Base-by-base conservation (phyloP, 2,888 invertebrate species). In the Meganola albula region DNA sequence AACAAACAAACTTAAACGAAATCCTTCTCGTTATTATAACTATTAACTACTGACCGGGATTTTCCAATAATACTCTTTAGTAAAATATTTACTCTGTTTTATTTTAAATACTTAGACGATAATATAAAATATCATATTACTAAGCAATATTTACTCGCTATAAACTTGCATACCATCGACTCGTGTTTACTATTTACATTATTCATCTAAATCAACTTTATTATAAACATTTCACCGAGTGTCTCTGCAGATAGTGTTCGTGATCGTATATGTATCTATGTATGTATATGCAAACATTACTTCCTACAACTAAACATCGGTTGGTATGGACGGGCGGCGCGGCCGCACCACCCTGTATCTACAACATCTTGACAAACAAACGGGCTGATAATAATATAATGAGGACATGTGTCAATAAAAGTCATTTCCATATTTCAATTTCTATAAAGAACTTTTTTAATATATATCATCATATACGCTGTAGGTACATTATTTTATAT, bases 401-500 rank as follows among this genome's bases (percentile, higher is more conserved):
- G 40, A 60, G 76, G 75, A 71, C 66, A 67, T 54, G 47, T 50
- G n/a, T 59, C 58, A 82, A 80, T 79, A 77, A 82, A 80, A 80
- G 74, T 65, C 80, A 69, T 68, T 73, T 69, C 62, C 67, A 72
- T 74, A 69, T 74, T 76, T 76, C 71, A 71, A 77, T 80, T 82
- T 82, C 77, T 80, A 80, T 79, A 82, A 79, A 80, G 79, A 82
- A 74, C 73, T 75, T 76, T 77, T 77, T 79, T 76, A 77, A 79
- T 79, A 79, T 78, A 77, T 78, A 77, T 74, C 74, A 75, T 74
- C 70, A 75, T 78, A 79, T 78, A 82, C 74, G 75, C 76, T 70
- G 79, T 77, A 75, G 78, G 77, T 82, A 85, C 83, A 82, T 82
- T 78, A 80, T 74, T 78, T 77, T 75, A 80, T 79, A 82, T 83